These are phyloP conservation scores for Copsychus sechellarum DNA, from an alignment of 2,113 vertebrate species.

Conservation along the genomic window DNA sequence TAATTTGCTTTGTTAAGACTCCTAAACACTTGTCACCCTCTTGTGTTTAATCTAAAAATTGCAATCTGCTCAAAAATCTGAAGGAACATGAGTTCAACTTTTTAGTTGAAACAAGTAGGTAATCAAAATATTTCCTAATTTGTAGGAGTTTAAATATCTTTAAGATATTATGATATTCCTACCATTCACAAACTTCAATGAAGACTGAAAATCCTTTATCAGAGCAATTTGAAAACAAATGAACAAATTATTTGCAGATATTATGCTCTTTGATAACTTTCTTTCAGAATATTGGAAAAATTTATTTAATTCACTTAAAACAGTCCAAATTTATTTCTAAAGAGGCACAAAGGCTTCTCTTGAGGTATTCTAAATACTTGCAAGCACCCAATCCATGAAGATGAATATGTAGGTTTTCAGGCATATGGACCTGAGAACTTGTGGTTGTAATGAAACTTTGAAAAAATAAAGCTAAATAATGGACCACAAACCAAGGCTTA, in stretches of 20 bases:
- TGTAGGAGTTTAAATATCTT: neutral
- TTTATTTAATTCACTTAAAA: neutral
- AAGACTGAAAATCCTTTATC: neutral
- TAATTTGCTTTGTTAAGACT: neutral
- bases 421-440: neutral
- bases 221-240: neutral
- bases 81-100: neutral
- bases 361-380: neutral
- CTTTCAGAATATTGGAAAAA: neutral
- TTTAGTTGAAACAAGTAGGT: neutral
- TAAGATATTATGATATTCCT: neutral
- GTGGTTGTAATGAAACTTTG: neutral
- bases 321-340: neutral
- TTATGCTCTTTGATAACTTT: neutral
- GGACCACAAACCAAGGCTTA: neutral
- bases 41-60: conserved; percentile 49
- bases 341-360: neutral
- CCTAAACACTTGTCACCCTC: conserved; percentile 32
- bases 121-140: neutral
- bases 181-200: neutral
- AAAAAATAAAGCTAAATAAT: neutral
- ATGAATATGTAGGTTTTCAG: neutral
- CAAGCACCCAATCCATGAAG: neutral
- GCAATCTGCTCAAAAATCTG: neutral
- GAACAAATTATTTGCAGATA: neutral